These are phyloP conservation scores for Hydrocynus forskahlii DNA, from an alignment of 2,797 vertebrate genomes.

Conservation along the genomic window DNA sequence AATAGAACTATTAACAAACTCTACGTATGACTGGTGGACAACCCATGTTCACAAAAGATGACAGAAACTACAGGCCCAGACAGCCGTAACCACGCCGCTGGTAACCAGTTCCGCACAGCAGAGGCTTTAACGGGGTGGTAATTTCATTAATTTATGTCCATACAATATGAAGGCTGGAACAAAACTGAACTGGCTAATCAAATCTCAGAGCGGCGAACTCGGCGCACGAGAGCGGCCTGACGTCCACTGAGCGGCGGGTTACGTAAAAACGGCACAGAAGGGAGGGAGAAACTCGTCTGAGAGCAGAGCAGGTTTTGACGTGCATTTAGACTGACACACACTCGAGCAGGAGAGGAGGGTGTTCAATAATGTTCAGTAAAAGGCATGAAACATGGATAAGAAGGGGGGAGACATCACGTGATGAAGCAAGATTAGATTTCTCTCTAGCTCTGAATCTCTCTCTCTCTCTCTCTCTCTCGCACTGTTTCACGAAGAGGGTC, in stretches of 20 bases:
- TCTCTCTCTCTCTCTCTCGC: background rate
- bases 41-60: too few relatives aligned
- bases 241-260: background rate
- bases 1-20: too few relatives aligned
- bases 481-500: background rate
- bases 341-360: background rate
- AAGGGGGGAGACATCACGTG: background rate
- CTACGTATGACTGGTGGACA: too few relatives aligned
- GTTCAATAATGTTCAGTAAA: constrained; percentile 35
- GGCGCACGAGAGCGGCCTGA: background rate
- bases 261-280: background rate
- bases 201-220: background rate
- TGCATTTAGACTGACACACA: constrained; percentile 1
- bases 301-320: background rate
- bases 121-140: too few relatives aligned
- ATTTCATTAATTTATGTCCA: background rate
- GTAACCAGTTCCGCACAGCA: too few relatives aligned
- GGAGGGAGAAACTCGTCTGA: background rate
- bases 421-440: background rate
- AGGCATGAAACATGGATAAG: constrained; percentile 19
- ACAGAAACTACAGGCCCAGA: background rate
- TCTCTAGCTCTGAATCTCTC: background rate
- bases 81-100: background rate
- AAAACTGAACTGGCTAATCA: background rate
- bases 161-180: background rate